A percentile compares a stretch with the other conserved stretches of the same genome.
Conservation (phyloP, 2,888 invertebrate species). For the Abscondita cerata region DNA sequence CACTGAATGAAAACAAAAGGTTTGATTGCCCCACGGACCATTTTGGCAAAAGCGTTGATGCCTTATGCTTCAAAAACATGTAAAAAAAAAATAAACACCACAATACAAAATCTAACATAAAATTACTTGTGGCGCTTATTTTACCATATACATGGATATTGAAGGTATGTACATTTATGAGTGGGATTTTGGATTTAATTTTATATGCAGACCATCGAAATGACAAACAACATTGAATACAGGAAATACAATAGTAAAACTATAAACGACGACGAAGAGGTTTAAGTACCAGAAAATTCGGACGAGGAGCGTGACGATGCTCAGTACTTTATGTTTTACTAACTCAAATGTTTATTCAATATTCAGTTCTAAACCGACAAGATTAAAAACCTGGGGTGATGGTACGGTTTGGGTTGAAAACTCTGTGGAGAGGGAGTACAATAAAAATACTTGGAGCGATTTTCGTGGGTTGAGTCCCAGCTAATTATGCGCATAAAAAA, state of each 20-base stretch:
- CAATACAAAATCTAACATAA: no score
- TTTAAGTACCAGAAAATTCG: slow-evolving; percentile 80
- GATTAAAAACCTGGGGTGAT: slow-evolving; percentile 80
- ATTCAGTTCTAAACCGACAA: slow-evolving; percentile 76
- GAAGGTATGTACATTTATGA: no score
- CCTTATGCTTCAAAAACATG: no score
- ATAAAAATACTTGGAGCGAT: slow-evolving; percentile 82
- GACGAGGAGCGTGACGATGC: slow-evolving; percentile 77
- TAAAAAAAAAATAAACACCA: no score
- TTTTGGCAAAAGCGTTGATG: no score
- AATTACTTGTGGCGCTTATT: no score
- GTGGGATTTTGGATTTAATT: no score
- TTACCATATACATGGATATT: no score
- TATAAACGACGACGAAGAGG: slow-evolving; percentile 82
- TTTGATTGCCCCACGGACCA: no score
- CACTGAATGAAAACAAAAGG: no score
- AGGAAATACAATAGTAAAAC: slow-evolving; percentile 70
- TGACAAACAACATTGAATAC: neutral
- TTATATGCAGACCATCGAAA: neutral
- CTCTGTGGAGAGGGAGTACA: slow-evolving; percentile 79
- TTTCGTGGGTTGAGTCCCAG: no score
- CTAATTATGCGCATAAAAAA: no score
- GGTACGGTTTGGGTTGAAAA: slow-evolving; percentile 83
- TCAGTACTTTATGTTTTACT: slow-evolving; percentile 52
- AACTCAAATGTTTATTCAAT: neutral